A percentile compares a stretch with the other conserved stretches of the same genome.
Evolutionary conservation across 2,113 vertebrate species (phyloP).

Genomic region (Gallinago paraguaiae): DNA sequence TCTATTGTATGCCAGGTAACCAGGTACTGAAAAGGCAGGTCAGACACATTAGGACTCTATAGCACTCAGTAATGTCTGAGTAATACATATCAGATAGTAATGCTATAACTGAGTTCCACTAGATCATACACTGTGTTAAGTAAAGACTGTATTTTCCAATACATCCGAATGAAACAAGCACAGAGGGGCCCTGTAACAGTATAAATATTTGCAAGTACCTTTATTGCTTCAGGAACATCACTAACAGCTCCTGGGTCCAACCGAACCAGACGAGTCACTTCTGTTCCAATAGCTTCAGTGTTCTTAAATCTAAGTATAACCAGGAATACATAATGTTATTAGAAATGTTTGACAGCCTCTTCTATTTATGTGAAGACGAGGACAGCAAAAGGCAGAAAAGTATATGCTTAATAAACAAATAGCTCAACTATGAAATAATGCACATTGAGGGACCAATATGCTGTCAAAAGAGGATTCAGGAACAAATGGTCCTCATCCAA

Average conservation of each 20-base stretch:
- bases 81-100: background rate
- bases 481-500: constrained; percentile 5
- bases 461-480: background rate
- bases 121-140: background rate
- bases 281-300: constrained; percentile 91
- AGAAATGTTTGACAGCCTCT: background rate
- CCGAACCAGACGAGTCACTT: constrained; percentile 93
- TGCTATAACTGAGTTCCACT: background rate
- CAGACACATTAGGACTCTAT: background rate
- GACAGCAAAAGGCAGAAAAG: background rate
- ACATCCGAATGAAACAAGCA: background rate
- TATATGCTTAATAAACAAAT: background rate
- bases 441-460: background rate
- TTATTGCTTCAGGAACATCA: constrained; percentile 93
- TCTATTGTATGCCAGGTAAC: constrained; percentile 98
- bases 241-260: constrained; percentile 93
- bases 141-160: background rate
- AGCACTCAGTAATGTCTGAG: background rate
- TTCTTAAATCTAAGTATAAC: constrained; percentile 88
- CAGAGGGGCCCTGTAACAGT: background rate
- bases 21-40: constrained; percentile 82
- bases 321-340: background rate
- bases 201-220: constrained; percentile 68
- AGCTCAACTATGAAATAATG: background rate
- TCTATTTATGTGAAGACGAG: background rate